phyloP scores from a whole-genome alignment of 2,113 vertebrate genomes.

The Percopsis transmontana region DNA sequence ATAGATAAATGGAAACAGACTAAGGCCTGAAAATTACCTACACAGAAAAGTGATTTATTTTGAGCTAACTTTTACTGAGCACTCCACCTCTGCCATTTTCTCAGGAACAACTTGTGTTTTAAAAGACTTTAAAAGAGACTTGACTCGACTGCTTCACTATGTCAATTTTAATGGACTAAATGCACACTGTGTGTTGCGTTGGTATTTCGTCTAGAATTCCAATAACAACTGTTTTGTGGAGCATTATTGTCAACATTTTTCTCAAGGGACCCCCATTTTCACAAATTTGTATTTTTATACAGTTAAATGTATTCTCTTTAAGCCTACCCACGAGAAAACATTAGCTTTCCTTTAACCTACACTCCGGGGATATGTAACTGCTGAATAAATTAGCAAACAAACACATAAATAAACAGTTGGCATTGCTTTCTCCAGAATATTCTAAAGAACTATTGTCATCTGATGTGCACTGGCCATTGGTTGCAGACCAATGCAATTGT shows the following conservation, averaged over 20 bases:
- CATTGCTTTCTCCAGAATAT: too few relatives aligned
- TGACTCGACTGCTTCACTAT: neutral
- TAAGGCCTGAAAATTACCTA: constrained; percentile 38
- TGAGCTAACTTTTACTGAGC: neutral
- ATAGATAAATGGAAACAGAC: constrained; percentile 40
- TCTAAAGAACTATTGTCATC: too few relatives aligned
- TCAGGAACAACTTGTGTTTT: neutral
- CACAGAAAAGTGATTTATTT: constrained; percentile 41
- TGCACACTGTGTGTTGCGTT: neutral
- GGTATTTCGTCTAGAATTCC: neutral
- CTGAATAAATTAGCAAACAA: neutral
- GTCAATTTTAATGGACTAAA: neutral
- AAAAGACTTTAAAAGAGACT: neutral
- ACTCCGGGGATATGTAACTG: neutral
- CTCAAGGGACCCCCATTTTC: neutral
- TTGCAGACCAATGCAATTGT: too few relatives aligned
- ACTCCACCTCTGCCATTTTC: constrained; percentile 1
- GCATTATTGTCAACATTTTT: neutral
- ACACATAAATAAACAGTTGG: too few relatives aligned
- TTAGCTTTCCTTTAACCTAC: neutral
- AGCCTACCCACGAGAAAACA: neutral
- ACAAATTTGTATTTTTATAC: neutral
- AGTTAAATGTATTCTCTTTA: neutral
- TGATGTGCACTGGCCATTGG: too few relatives aligned
- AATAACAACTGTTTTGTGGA: neutral